Evolutionary conservation across 1,140 invertebrate species (phyloP), one percentile per base, ranked within the genome.

Genomic region (Gryon sp.): DNA sequence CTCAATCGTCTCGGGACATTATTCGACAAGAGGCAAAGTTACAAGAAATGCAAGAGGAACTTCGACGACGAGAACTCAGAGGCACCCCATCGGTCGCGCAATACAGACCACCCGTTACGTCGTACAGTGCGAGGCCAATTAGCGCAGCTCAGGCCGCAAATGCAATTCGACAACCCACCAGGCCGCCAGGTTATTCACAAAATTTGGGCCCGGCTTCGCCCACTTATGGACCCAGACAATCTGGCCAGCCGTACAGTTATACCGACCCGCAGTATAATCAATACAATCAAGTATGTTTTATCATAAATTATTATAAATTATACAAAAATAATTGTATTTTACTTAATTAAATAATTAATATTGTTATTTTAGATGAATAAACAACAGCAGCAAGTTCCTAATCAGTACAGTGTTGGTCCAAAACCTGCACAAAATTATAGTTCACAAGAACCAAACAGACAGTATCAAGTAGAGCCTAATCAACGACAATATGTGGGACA

Each of bases 1-100:
- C 90, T 0, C 90, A 91, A 41, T 90, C 90, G 4, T 89, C 90
- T 0, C 80, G 91, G 7, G 91, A 92, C 80, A 89, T 92, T 40
- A 84, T 93, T 6, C 86, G 93, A 2, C 93, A 93, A 57, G 93
- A 94, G 65, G 94, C 94, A 0, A 95, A 95, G 83, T 89, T 96
- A 53, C 92, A 93, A 16, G 94, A 95, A 83, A 95, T 95, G 93
- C 92, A 93, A 7, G 94, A 96, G 81, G 94, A 95, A 86, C 92
- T 95, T 1, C 86, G 93, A n/a, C 86, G 94, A 65, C 85, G 94
- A 11, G 93, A 95, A 80, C 90, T 94, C 26, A 87, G 92, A 15
- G 89, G 87, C 2, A 86, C 87, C 2, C 76, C 80, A 15, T 80
- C 82, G 4, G 70, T 83, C 65, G 76, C 82, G 18, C 86, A 89